Evolutionary conservation across 2,888 invertebrate species (phyloP), one percentile per base, ranked within the genome.

Genomic region (Rhamnusium bicolor): DNA sequence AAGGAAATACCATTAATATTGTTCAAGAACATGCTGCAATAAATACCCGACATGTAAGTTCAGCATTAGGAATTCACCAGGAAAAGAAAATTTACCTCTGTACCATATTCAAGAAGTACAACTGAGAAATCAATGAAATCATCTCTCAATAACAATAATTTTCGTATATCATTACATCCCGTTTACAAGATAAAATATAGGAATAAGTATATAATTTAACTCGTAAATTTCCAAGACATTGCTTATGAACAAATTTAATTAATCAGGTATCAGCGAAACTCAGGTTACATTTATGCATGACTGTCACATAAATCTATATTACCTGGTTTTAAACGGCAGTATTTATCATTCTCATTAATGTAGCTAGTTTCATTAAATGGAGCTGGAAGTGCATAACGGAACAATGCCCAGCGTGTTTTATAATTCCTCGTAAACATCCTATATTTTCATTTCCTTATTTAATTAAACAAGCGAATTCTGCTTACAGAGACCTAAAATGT

Each of bases 371-470:
- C 40, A 40, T 61, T 46, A 46, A 46, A 61, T 29, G 40, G 12
- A 12, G 21, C 16, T 19, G n/a, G 10, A 19, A n/a, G 21, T 40
- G 32, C 60, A 61, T 32, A 61, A 46, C 19, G 47, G 19, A 46
- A 14, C 19, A n/a, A 27, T 18, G 16, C 27, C 24, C 14, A 56
- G 18, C 19, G 27, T 51, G 19, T 54, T 54, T 53, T 18, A 40
- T 49, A 47, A 49, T 53, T 46, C 24, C 46, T 29, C 27, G 58
- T 24, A 46, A 49, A 54, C 27, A 49, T 68, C 49, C 27, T 1
- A 40, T 24, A 40, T 47, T 56, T 68, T 58, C 21, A 58, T 46
- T 58, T 68, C 54, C 47, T 58, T 19, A 68, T 54, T 67, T 54
- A 68, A 68, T 68, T 68, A 58, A 68, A 66, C 21, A 32, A 12